These are phyloP conservation scores for Heteractis magnifica DNA, from an alignment of 92 coral and sea anemone genomes.

Conservation along the genomic window DNA sequence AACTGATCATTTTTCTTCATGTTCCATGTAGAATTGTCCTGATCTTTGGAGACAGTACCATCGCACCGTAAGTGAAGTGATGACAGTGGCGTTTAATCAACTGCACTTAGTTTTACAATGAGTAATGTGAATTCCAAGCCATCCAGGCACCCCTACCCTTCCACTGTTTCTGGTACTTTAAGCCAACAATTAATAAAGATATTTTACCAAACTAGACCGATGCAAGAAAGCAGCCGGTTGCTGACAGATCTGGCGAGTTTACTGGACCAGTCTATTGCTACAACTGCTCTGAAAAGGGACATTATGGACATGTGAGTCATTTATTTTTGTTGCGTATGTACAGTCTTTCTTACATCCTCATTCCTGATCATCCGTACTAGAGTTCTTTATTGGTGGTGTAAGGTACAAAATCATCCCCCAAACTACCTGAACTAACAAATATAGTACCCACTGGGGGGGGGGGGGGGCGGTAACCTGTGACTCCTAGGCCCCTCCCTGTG, in stretches of 20 bases:
- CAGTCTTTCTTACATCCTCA: neutral
- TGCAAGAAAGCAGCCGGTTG: neutral
- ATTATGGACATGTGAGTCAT: slow-evolving; percentile 75
- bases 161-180: neutral
- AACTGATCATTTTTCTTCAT: neutral
- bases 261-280: slow-evolving; percentile 56
- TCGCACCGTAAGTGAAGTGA: slow-evolving; percentile 68
- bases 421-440: too few relatives aligned
- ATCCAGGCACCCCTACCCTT: neutral
- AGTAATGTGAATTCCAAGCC: neutral
- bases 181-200: neutral
- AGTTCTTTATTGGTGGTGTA: too few relatives aligned
- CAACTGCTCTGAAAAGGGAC: slow-evolving; percentile 70
- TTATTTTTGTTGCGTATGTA: neutral
- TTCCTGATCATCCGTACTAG: too few relatives aligned
- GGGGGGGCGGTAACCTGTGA: too few relatives aligned
- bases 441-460: too few relatives aligned
- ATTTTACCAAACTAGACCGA: neutral
- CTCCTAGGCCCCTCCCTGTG: too few relatives aligned
- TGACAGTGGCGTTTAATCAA: neutral
- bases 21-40: slow-evolving; percentile 69
- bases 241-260: slow-evolving; percentile 7
- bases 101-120: neutral
- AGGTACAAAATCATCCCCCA: too few relatives aligned
- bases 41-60: slow-evolving; percentile 96